Percentiles rank a stretch among this genome's conserved stretches.
These are phyloP conservation scores for Pipistrellus pygmaeus DNA, from an alignment of 2,797 vertebrate genomes.

Conservation along the genomic window DNA sequence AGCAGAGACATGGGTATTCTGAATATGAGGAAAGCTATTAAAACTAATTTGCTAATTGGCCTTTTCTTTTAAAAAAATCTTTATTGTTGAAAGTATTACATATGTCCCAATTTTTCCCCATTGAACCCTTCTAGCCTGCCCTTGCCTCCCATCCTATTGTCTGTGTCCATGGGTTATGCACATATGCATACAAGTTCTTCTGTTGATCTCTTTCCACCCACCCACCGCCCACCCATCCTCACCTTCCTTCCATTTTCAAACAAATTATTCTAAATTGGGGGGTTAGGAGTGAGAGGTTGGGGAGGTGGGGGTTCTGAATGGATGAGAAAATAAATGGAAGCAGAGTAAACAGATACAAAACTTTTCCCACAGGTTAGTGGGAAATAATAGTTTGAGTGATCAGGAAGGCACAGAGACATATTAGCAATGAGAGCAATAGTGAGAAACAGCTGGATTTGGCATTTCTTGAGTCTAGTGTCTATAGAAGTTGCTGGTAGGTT, in stretches of 20 bases:
- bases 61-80: too few species aligned
- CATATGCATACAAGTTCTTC: too few species aligned
- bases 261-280: background rate
- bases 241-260: background rate
- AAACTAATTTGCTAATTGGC: slow-evolving; percentile 27
- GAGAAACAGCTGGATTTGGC: background rate
- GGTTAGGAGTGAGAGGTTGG: background rate
- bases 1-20: background rate
- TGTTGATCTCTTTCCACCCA: too few species aligned
- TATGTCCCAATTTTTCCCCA: too few species aligned
- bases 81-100: too few species aligned
- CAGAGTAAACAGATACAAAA: background rate
- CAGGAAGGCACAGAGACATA: background rate
- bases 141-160: too few species aligned
- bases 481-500: background rate
- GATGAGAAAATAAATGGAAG: background rate
- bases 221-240: too few species aligned
- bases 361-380: background rate
- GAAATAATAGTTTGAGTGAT: background rate
- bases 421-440: background rate
- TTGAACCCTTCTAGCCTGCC: too few species aligned
- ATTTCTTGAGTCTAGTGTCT: background rate
- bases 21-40: background rate
- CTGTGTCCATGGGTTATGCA: too few species aligned
- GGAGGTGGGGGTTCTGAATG: background rate